Evolutionary conservation across 2,113 vertebrate genomes (phyloP), one percentile per base, ranked within the genome.

Genomic region (Epinephelus lanceolatus): DNA sequence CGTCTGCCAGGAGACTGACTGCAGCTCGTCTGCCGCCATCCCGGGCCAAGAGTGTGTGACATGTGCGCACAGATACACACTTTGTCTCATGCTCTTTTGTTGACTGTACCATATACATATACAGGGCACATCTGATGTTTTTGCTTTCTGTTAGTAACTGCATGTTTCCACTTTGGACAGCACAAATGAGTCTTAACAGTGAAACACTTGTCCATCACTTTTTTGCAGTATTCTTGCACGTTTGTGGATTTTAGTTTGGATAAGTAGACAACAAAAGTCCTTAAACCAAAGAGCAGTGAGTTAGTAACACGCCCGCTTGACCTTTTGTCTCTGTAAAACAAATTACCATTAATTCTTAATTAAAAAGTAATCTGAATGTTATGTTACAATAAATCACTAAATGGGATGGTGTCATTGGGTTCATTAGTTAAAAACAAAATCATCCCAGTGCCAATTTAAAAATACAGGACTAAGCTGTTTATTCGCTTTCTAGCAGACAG

Each of bases 1-100:
- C 80, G 73, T 88, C 90, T 94, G 92, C 89, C 86, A 93, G 74
- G 84, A 93, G 85, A 82, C 89, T 92, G 90, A 92, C 92, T 93
- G 81, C 89, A 85, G 72, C 84, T 91, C 19, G 90, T 94, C 91
- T 93, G 90, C 90, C 87, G 81, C 87, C 83, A 49, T 88, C 85
- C 83, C 6, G 80, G 61, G 88, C 87, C 84, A 87, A 81, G 79
- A 89, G 79, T 78, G 81, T 86, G 78, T 85, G 74, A 81, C 70
- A 68, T 72, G 75, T 81, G 77, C 77, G 65, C 60, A 53, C 72
- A 68, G 70, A 76, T 60, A 71, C 84, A 77, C 81, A 75, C 76
- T 77, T 81, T 76, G 80, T 83, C 73, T 83, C 71, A 47, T 57
- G 9, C 30, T 47, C 62, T 84, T 45, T 78, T 76, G 77, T 91